phyloP scores from a whole-genome alignment of 2,113 vertebrate genomes.

The Camarhynchus parvulus region DNA sequence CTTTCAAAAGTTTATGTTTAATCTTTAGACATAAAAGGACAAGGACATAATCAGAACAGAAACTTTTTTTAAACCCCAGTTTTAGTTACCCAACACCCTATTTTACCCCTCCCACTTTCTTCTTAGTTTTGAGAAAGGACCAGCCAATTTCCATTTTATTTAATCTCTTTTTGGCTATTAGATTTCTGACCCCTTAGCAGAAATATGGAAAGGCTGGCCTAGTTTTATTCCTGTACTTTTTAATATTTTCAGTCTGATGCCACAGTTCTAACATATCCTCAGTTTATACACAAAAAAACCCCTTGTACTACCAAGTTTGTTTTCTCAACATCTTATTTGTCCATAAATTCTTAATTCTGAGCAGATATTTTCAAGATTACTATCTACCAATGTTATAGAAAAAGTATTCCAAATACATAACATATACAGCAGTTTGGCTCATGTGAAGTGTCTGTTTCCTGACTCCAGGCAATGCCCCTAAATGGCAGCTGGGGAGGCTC shows the following conservation, averaged over 20 bases:
- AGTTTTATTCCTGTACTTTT: not conserved
- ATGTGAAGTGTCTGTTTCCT: not conserved
- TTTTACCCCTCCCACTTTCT: not conserved
- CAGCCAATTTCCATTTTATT: not conserved
- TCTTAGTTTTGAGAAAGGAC: not conserved
- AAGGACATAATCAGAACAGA: not conserved
- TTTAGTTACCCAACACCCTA: not conserved
- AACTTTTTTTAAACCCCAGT: not conserved
- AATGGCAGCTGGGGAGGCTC: not conserved
- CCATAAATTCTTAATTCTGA: not conserved
- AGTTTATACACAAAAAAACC: not conserved
- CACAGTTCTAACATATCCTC: not conserved
- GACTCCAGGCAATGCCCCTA: not conserved
- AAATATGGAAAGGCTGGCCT: not conserved
- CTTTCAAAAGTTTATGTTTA: conserved; percentile 5
- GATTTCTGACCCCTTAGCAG: not conserved
- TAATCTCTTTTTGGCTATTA: not conserved
- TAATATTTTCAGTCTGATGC: not conserved
- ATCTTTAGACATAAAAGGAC: not conserved
- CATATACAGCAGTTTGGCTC: not conserved
- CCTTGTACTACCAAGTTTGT: accelerated
- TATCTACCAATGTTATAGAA: not conserved
- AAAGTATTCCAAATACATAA: not conserved
- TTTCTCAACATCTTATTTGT: not conserved
- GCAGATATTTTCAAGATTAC: not conserved